Base-by-base conservation (phyloP, 2,888 invertebrate species). In the Sarcophaga rosellei region DNA sequence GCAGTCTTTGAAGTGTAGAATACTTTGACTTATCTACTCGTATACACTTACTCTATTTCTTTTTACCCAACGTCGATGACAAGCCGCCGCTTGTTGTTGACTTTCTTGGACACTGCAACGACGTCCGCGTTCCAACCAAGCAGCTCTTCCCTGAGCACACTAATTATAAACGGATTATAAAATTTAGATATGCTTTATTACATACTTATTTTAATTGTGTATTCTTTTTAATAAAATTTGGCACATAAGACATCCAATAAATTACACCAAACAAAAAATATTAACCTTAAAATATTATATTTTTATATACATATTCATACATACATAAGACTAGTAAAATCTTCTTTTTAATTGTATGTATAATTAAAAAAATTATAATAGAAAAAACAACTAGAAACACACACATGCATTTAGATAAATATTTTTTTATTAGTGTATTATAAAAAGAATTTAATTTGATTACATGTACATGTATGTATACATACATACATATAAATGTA, bases 131-230 rank as follows among this genome's bases (percentile, higher is more conserved):
- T 96, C 96, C 94, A 96, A 95, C 97, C 97, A 97, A 93, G 97
- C 97, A 93, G 96, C 96, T 92, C 96, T 96, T 90, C 97, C 96
- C 93, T 96, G 96, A 91, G 96, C 96, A 94, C 96, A 97, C 97
- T 97, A 94, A 66, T 84, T 20, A 2, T 76, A 59, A 79, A 44
- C 70, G 79, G 72, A 79, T 68, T 72, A 78, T 59, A 84, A 81
- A 82, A 86, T 5, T 69, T 47, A 77, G 2, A 35, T 61, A 70
- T 20, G 76, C 74, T 72, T 63, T 53, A 57, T 78, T 20, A 81
- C n/a, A 23, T 15, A 53, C 20, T 44, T 35, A 53, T 74, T 74
- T 59, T 74, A 47, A 69, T 44, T 63, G 63, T 44, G 35, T 17
- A 11, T 12, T 44, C 3, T 6, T 63, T n/a, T 59, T 3, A 11